phyloP scores from a whole-genome alignment of 2,113 vertebrate species.

The Amazona guildingii region DNA sequence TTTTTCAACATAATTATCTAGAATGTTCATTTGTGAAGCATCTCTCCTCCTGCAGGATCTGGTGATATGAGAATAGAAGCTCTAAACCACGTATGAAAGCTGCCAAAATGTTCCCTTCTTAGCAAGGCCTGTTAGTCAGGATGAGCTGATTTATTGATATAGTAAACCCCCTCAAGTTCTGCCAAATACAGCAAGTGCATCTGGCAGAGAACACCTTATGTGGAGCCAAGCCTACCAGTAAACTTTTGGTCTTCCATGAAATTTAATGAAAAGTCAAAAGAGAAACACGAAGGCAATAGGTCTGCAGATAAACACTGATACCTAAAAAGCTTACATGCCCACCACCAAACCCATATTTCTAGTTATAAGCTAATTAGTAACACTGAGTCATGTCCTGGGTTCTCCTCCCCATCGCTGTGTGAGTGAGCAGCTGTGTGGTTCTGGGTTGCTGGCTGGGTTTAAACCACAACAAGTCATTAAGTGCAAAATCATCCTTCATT shows the following conservation, averaged over 20 bases:
- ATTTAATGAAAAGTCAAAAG: background rate
- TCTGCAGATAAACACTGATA: background rate
- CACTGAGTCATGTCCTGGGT: background rate
- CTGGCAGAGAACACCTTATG: conserved; percentile 40
- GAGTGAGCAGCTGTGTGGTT: no score
- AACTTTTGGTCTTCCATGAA: background rate
- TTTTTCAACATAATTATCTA: conserved; percentile 12
- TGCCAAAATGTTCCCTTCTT: conserved; percentile 56
- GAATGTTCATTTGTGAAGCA: background rate
- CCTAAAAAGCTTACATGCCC: background rate
- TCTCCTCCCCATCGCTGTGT: no score
- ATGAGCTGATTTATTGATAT: conserved; percentile 17
- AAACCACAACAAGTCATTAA: background rate
- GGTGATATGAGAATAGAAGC: background rate
- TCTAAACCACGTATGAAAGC: conserved; percentile 26
- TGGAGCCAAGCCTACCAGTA: conserved; percentile 5
- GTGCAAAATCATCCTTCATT: background rate
- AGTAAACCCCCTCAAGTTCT: conserved; percentile 49
- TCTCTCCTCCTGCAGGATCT: conserved; percentile 48
- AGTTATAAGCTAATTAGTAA: background rate
- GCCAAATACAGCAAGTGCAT: conserved; percentile 41
- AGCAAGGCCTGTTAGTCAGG: background rate
- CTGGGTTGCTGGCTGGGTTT: no score
- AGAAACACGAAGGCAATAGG: background rate
- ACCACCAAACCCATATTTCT: background rate